Percentiles rank a stretch among this genome's conserved stretches.
phyloP scores from a whole-genome alignment of 2,888 invertebrate species.

The Oithona nana region DNA sequence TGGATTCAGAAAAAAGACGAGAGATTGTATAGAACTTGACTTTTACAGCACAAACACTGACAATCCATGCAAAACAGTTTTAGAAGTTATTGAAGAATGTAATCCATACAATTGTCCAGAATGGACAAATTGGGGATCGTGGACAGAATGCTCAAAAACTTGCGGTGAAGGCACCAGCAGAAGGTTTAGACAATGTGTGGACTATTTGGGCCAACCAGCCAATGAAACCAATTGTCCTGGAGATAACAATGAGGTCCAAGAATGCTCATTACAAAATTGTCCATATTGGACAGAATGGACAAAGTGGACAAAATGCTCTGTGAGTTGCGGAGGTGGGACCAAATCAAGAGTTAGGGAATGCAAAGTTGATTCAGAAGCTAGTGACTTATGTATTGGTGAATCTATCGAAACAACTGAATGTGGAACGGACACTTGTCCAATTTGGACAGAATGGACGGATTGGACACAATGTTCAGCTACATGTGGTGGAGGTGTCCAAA shows the following conservation, averaged over 20 bases:
- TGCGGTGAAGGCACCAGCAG: conserved; percentile 4
- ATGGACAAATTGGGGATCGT: conserved; percentile 12
- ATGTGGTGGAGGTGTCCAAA: conserved; percentile 8
- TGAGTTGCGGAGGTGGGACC: conserved; percentile 11
- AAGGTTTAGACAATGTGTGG: conserved; percentile 4
- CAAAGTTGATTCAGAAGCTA: not conserved
- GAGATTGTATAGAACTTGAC: not conserved
- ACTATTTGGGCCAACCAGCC: not conserved
- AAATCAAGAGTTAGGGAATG: conserved; percentile 4
- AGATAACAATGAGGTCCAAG: not conserved
- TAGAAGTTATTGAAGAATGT: conserved; percentile 8
- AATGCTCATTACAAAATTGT: conserved; percentile 3
- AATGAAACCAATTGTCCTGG: not conserved
- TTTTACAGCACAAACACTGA: not conserved
- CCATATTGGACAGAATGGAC: conserved; percentile 6
- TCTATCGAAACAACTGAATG: not conserved
- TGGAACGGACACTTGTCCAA: not conserved
- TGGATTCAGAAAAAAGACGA: conserved; percentile 9
- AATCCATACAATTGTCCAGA: conserved; percentile 1
- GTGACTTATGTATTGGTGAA: not conserved
- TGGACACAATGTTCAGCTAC: conserved; percentile 5
- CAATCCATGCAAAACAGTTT: not conserved
- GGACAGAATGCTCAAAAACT: conserved; percentile 3
- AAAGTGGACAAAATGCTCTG: conserved; percentile 9
- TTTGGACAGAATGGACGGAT: conserved; percentile 16